A percentile compares a stretch with the other conserved stretches of the same genome.
Conservation (phyloP, 2,888 invertebrate genomes). For the Agrypnus murinus region DNA sequence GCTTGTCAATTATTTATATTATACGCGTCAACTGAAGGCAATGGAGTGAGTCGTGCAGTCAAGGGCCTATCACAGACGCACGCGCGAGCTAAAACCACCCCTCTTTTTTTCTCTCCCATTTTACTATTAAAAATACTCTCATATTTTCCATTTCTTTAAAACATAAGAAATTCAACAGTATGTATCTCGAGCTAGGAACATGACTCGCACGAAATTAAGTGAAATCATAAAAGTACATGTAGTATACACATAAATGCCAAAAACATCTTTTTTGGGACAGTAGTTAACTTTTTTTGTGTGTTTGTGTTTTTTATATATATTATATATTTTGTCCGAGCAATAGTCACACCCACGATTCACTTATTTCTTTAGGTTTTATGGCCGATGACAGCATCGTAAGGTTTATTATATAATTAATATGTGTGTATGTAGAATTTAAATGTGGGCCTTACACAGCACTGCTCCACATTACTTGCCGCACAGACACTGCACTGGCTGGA, state of each 20-base stretch:
- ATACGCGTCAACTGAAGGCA: slow-evolving; percentile 56
- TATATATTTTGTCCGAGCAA: slow-evolving; percentile 52
- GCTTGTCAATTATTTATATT: slow-evolving; percentile 22
- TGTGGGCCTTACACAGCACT: slow-evolving; percentile 42
- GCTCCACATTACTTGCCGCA: slow-evolving; percentile 59
- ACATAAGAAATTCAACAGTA: slow-evolving; percentile 66
- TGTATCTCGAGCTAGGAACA: slow-evolving; percentile 68
- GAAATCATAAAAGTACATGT: slow-evolving; percentile 62
- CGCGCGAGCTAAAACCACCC: slow-evolving; percentile 58
- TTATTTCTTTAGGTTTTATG: slow-evolving; percentile 50
- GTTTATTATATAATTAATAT: no score
- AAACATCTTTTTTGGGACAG: slow-evolving; percentile 60
- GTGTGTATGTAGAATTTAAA: slow-evolving; percentile 37
- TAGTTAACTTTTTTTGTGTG: slow-evolving; percentile 46
- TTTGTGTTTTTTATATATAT: no score
- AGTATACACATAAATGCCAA: slow-evolving; percentile 66
- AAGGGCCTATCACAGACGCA: slow-evolving; percentile 69
- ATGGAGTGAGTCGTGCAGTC: slow-evolving; percentile 60
- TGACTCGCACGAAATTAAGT: slow-evolving; percentile 67
- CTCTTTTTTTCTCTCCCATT: slow-evolving; percentile 57
- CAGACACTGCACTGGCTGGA: slow-evolving; percentile 54
- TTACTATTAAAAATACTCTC: slow-evolving; percentile 59
- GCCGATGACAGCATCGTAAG: slow-evolving; percentile 52
- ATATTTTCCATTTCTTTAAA: slow-evolving; percentile 59
- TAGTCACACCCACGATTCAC: slow-evolving; percentile 54